These are phyloP conservation scores for Drosophila kokeensis DNA, from an alignment of 2,888 invertebrate species.

Conservation along the genomic window DNA sequence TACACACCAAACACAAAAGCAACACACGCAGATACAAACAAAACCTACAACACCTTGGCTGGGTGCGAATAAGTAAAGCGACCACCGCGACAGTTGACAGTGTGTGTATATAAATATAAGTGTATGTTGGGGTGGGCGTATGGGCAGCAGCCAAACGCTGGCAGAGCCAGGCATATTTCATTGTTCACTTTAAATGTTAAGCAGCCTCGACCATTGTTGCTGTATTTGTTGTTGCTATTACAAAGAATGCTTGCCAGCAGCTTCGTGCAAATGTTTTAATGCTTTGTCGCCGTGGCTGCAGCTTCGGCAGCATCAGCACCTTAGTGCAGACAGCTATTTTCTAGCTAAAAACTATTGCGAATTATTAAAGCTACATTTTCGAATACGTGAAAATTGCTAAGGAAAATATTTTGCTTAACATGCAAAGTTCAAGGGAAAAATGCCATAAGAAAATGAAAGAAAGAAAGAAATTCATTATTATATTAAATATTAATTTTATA, in stretches of 20 bases:
- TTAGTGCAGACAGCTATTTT: slow-evolving; percentile 37
- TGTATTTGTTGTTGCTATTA: slow-evolving; percentile 20
- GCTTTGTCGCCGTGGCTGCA: slow-evolving; percentile 58
- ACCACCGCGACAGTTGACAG: slow-evolving; percentile 1
- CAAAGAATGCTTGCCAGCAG: slow-evolving; percentile 55
- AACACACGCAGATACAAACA: slow-evolving; percentile 28
- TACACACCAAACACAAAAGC: slow-evolving; percentile 28
- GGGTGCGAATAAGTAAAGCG: slow-evolving; percentile 70
- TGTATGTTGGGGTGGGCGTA: slow-evolving; percentile 14
- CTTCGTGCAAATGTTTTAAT: slow-evolving; percentile 65
- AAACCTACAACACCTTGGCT: slow-evolving; percentile 64
- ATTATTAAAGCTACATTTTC: background rate
- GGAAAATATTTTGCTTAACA: background rate
- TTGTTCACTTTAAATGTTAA: slow-evolving; percentile 80
- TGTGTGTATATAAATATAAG: background rate
- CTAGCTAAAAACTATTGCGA: slow-evolving; percentile 27
- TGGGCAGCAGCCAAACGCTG: slow-evolving; percentile 35
- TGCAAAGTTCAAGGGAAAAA: background rate
- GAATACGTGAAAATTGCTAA: background rate
- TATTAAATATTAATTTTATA: background rate
- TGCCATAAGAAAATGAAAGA: background rate
- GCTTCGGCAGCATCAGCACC: slow-evolving; percentile 11
- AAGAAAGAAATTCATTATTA: too few species aligned
- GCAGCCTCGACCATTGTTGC: slow-evolving; percentile 59
- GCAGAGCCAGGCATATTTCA: slow-evolving; percentile 69